These are phyloP conservation scores for Scolopax bukidnonensis DNA, from an alignment of 2,797 vertebrate species.

Conservation along the genomic window DNA sequence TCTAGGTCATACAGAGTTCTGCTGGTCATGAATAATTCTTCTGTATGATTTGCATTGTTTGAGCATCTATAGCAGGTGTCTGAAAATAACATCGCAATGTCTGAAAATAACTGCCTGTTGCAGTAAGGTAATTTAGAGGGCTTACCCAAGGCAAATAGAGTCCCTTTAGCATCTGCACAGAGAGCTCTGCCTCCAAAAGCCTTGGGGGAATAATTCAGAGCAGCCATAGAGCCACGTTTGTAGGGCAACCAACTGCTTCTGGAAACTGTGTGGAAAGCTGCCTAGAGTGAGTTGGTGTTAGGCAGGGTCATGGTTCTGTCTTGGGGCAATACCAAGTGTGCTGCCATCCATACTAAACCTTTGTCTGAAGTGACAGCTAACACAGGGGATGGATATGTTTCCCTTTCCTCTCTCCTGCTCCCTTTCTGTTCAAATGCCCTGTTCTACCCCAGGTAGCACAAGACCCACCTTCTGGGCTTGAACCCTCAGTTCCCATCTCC, in stretches of 20 bases:
- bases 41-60: not conserved
- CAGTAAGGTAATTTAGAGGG: not conserved
- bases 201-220: not conserved
- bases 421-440: not conserved
- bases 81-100: not conserved
- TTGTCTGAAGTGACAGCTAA: not conserved
- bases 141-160: not conserved
- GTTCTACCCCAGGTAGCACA: not conserved
- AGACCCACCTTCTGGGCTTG: not conserved
- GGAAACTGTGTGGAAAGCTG: not conserved
- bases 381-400: not conserved
- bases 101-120: not conserved
- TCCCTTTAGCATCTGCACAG: not conserved
- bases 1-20: constrained; percentile 3
- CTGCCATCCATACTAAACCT: not conserved
- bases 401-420: not conserved
- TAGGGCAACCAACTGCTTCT: not conserved
- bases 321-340: not conserved
- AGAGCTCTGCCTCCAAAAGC: not conserved
- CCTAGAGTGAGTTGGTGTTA: not conserved
- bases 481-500: not conserved
- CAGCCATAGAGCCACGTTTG: not conserved
- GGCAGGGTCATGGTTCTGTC: not conserved
- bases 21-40: not conserved
- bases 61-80: not conserved